A percentile compares a stretch with the other conserved stretches of the same genome.
phyloP scores from a whole-genome alignment of 1,140 invertebrate species.

The Mycetomoellerius zeteki region DNA sequence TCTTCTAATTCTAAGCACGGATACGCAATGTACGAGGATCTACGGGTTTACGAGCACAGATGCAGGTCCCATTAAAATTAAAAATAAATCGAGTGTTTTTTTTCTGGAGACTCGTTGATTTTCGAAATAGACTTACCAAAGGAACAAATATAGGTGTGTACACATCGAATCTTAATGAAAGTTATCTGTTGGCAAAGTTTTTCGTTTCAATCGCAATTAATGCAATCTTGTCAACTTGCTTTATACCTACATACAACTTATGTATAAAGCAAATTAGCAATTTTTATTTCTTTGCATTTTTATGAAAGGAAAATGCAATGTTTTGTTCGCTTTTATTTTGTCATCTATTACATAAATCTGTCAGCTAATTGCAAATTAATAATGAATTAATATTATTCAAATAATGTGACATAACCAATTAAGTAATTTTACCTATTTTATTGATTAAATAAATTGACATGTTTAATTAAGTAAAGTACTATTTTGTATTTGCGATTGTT shows the following conservation, averaged over 20 bases:
- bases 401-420: not conserved
- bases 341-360: not conserved
- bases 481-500: constrained; percentile 22
- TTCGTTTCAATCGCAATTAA: not conserved
- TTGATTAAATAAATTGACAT: constrained; percentile 16
- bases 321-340: not conserved
- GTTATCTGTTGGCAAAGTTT: not conserved
- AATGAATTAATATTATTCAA: not conserved
- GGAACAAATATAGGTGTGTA: not conserved
- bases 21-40: not conserved
- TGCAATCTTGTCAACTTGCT: no score
- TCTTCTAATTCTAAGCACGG: constrained; percentile 24
- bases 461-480: not conserved
- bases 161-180: not conserved
- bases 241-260: no score
- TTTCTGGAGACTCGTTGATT: not conserved
- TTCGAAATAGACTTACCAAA: not conserved
- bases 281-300: no score
- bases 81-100: constrained; percentile 47
- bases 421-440: constrained; percentile 13
- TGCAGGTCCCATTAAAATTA: constrained; percentile 31
- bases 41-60: constrained; percentile 33
- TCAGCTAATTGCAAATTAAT: not conserved
- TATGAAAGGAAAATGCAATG: no score
- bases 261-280: not conserved